These are phyloP conservation scores for Ceratotherium simum DNA, from an alignment of 2,113 vertebrate species.

Conservation along the genomic window DNA sequence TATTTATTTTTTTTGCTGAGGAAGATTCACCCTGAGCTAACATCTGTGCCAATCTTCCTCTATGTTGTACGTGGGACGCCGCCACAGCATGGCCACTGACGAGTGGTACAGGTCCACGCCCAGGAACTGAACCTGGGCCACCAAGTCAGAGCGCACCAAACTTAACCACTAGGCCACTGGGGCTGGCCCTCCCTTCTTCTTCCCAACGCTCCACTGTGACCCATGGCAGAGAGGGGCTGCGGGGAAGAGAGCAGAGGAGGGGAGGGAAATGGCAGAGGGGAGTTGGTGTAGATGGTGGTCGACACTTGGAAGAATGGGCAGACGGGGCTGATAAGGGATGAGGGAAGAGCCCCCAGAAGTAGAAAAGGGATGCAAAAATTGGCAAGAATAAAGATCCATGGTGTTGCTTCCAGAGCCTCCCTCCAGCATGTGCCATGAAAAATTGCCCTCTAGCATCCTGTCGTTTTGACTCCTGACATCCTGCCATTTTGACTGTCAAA, in stretches of 20 bases:
- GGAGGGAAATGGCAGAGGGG: not conserved
- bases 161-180: too few relatives aligned
- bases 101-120: too few relatives aligned
- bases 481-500: not conserved
- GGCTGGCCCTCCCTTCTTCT: not conserved
- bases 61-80: too few relatives aligned
- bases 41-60: too few relatives aligned
- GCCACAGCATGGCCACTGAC: too few relatives aligned
- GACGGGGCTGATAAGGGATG: not conserved
- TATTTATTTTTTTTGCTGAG: too few relatives aligned
- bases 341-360: not conserved
- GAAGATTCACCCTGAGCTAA: too few relatives aligned
- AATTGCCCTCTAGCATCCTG: not conserved
- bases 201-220: not conserved
- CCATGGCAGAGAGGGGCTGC: not conserved
- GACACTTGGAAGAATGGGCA: not conserved
- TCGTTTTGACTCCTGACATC: not conserved
- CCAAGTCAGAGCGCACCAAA: too few relatives aligned
- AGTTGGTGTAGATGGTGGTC: too few relatives aligned
- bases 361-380: not conserved
- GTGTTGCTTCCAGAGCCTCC: not conserved
- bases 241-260: not conserved
- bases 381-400: accelerated
- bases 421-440: too few relatives aligned
- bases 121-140: too few relatives aligned